Evolutionary conservation across 2,113 vertebrate genomes (phyloP).

Genomic region (Ciconia boyciana): DNA sequence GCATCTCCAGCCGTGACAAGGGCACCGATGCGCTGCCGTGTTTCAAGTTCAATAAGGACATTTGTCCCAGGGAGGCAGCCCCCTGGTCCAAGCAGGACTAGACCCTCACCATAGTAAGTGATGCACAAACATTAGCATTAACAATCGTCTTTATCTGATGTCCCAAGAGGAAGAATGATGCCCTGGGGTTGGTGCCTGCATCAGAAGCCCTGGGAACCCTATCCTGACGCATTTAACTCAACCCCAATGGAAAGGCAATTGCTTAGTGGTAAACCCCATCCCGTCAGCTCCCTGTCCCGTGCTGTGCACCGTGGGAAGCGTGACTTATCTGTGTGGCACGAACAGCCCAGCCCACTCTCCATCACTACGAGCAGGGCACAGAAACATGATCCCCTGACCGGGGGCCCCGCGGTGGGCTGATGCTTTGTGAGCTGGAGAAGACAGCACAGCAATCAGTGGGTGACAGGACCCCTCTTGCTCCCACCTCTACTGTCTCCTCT

Average conservation of each 20-base stretch:
- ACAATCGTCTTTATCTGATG: background rate
- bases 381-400: background rate
- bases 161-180: background rate
- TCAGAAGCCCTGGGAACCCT: background rate
- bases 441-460: background rate
- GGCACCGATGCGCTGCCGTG: rapidly evolving
- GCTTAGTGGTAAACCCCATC: background rate
- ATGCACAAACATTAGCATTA: background rate
- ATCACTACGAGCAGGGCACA: background rate
- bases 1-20: rapidly evolving
- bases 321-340: rapidly evolving
- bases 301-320: rapidly evolving
- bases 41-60: background rate
- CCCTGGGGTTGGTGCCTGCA: background rate
- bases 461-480: background rate
- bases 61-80: background rate
- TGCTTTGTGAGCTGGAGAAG: background rate
- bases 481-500: background rate
- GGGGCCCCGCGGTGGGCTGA: rapidly evolving
- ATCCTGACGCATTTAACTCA: background rate
- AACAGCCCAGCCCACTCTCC: background rate
- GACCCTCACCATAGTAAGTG: background rate
- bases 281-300: background rate
- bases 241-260: background rate
- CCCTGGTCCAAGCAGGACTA: background rate